Evolutionary conservation across 2,113 vertebrate genomes (phyloP).

Genomic region (Neolamprologus sp.): DNA sequence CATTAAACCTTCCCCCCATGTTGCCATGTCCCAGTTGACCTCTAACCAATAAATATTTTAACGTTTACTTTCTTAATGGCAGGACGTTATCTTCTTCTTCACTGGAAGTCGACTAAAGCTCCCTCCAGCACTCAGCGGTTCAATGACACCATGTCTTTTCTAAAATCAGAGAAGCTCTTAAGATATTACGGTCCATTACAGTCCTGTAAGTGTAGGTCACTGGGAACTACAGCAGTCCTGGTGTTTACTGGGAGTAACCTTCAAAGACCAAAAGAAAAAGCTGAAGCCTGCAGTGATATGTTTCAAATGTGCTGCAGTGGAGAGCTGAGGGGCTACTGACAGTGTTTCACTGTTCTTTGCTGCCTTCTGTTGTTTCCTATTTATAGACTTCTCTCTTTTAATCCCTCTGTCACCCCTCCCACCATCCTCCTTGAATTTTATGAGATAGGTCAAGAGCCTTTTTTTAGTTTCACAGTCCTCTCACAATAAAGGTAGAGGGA

Average conservation of each 20-base stretch:
- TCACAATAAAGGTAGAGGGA: conserved; percentile 48
- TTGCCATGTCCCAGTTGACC: background rate
- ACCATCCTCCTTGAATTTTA: conserved; percentile 42
- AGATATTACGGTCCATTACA: background rate
- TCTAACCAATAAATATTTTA: background rate
- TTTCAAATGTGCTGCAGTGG: background rate
- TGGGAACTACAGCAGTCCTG: background rate
- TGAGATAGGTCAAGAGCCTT: conserved; percentile 26
- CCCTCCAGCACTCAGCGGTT: background rate
- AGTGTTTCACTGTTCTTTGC: conserved; percentile 30
- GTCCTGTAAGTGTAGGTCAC: background rate
- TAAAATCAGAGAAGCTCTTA: background rate
- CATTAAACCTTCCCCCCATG: background rate
- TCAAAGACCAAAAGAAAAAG: background rate
- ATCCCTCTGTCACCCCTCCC: conserved; percentile 26
- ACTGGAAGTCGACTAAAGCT: background rate
- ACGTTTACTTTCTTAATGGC: background rate
- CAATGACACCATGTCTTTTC: background rate
- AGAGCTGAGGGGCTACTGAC: background rate
- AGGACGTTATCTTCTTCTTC: background rate
- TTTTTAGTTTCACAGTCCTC: conserved; percentile 48
- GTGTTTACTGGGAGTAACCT: background rate
- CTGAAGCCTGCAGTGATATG: background rate
- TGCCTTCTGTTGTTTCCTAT: conserved; percentile 49
- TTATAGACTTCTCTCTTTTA: conserved; percentile 39